Conservation (phyloP, 2,113 vertebrate species). For the Gila orcuttii region DNA sequence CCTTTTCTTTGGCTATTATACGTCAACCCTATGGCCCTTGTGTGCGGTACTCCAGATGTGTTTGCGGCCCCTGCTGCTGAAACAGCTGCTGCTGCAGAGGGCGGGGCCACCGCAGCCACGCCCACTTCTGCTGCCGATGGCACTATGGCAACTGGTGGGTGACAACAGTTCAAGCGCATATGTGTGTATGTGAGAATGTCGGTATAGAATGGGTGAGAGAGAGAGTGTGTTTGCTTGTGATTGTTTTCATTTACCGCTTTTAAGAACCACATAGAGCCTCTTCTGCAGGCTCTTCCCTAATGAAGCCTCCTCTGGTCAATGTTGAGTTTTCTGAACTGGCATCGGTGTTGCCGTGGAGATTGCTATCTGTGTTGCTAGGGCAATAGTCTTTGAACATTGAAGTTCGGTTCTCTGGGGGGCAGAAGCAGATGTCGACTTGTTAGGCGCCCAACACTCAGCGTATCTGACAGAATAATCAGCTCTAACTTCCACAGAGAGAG, state of each 20-base stretch:
- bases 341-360: conserved; percentile 57
- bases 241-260: neutral
- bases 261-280: neutral
- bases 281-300: neutral
- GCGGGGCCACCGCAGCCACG: conserved; percentile 81
- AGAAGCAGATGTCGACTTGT: conserved; percentile 27
- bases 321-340: conserved; percentile 3
- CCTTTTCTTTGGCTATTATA: conserved; percentile 65
- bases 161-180: conserved; percentile 33
- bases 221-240: conserved; percentile 22
- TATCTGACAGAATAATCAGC: neutral
- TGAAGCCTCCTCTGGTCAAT: neutral
- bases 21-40: conserved; percentile 35
- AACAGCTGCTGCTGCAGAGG: conserved; percentile 84
- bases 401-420: conserved; percentile 33
- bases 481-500: neutral
- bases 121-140: conserved; percentile 84
- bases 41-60: conserved; percentile 80
- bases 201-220: neutral
- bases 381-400: conserved; percentile 4
- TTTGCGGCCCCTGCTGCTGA: conserved; percentile 90
- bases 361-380: conserved; percentile 35
- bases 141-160: conserved; percentile 90
- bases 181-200: conserved; percentile 14
- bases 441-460: neutral